Evolutionary conservation across 2,888 invertebrate species (phyloP).

Genomic region (Pandemis corylana): DNA sequence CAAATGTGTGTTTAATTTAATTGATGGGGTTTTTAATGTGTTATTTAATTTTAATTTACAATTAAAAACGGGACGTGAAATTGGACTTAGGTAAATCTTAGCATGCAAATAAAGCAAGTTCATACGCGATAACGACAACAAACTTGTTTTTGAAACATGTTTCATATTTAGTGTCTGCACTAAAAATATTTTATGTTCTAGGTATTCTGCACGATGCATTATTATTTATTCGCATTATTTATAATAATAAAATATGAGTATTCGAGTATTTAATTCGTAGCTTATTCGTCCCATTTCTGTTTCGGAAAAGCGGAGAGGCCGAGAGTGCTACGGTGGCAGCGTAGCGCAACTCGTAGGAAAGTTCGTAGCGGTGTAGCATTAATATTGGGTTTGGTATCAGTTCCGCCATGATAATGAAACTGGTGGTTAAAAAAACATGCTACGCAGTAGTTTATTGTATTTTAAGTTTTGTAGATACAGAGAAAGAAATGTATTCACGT

Average conservation of each 20-base stretch:
- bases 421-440: too few species aligned
- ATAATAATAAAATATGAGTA: too few species aligned
- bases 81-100: background rate
- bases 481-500: too few species aligned
- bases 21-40: background rate
- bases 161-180: too few species aligned
- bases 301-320: background rate
- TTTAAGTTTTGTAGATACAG: too few species aligned
- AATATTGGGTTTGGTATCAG: background rate
- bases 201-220: too few species aligned
- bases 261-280: background rate
- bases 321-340: slow-evolving; percentile 2
- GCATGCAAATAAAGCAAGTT: background rate
- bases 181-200: too few species aligned
- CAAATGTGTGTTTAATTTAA: background rate
- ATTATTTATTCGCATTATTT: too few species aligned
- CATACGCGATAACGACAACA: too few species aligned
- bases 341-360: background rate
- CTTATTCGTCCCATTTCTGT: background rate
- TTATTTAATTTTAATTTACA: background rate
- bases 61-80: background rate
- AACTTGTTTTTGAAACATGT: too few species aligned
- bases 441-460: too few species aligned
- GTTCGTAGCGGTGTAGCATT: background rate
- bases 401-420: background rate